Base-by-base conservation (phyloP, 2,888 invertebrate genomes). In the Metacarcinus magister region DNA sequence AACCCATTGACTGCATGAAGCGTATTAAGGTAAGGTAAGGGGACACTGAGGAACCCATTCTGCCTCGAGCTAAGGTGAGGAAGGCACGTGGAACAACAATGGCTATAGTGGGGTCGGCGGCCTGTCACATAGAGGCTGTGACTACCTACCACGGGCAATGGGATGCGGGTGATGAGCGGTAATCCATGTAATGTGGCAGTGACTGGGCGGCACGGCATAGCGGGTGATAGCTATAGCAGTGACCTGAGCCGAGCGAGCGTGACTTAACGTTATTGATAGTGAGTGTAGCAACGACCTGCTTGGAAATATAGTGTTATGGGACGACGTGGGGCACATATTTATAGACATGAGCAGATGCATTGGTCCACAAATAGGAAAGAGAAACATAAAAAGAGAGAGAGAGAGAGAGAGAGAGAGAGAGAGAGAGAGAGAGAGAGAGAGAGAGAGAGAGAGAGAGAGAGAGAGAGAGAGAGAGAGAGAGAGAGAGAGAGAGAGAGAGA, bases 1-100 rank as follows among this genome's bases (percentile, higher is more conserved):
- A 39, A 87, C 39, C 87, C 87, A 32, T 87, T 87, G 87, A 87
- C 87, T 87, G 87, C 87, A 87, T 87, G 87, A 87, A 87, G 87
- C 87, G 87, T 32, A 39, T 87, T 87, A 4, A 32, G 23, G 87
- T 32, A 39, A 32, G 87, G 87, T 87, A 87, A 87, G 87, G 39
- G 39, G 87, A 87, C 87, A 87, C 87, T 87, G 32, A 87, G 87
- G 87, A 39, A 39, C 87, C 87, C 87, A 87, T 87, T 87, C 87
- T 87, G 39, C 87, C 87, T 39, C 87, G 87, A 28, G 5, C 39
- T 87, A 39, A 39, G 13, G 16, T 39, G 28, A 2, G 87, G 10
- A 39, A 87, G 39, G 87, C 32, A 39, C 13, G 5, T 0, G 87
- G 39, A 32, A 5, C 75, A 23, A 75, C 28, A n/a, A n/a, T 23